Percentiles rank a stretch among this genome's conserved stretches.
phyloP scores from a whole-genome alignment of 2,113 vertebrate genomes.

The Galemys pyrenaicus region DNA sequence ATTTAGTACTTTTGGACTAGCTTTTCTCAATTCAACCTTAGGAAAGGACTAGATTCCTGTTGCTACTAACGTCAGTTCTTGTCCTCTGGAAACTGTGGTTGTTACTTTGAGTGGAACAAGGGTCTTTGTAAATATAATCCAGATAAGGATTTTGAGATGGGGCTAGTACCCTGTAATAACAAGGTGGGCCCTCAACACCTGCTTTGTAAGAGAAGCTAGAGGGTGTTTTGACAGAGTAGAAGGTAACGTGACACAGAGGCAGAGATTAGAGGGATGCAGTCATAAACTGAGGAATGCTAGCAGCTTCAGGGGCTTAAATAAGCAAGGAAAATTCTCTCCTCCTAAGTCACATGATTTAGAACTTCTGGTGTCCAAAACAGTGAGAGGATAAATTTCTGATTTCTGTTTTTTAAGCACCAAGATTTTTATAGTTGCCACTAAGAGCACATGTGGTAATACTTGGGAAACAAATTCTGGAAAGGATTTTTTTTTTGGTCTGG shows the following conservation, averaged over 20 bases:
- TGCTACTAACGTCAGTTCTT: background rate
- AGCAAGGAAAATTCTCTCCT: background rate
- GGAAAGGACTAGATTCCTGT: background rate
- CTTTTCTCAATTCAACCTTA: background rate
- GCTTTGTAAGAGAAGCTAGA: background rate
- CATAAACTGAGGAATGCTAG: background rate
- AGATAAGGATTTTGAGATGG: background rate
- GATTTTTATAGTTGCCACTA: background rate
- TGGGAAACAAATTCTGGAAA: background rate
- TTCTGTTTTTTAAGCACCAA: background rate
- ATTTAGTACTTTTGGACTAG: background rate
- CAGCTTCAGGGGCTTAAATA: background rate
- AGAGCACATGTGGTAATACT: background rate
- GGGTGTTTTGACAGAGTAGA: background rate
- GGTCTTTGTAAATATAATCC: background rate
- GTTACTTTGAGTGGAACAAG: background rate
- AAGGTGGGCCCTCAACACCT: background rate
- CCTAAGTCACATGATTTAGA: background rate
- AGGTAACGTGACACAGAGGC: background rate
- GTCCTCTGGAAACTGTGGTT: background rate
- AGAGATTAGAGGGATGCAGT: background rate
- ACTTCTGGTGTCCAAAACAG: background rate
- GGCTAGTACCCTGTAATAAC: background rate
- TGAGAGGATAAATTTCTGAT: background rate
- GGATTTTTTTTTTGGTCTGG: background rate